A percentile compares a stretch with the other conserved stretches of the same genome.
These are phyloP conservation scores for Platanista minor DNA, from an alignment of 2,113 vertebrate genomes.

Conservation along the genomic window DNA sequence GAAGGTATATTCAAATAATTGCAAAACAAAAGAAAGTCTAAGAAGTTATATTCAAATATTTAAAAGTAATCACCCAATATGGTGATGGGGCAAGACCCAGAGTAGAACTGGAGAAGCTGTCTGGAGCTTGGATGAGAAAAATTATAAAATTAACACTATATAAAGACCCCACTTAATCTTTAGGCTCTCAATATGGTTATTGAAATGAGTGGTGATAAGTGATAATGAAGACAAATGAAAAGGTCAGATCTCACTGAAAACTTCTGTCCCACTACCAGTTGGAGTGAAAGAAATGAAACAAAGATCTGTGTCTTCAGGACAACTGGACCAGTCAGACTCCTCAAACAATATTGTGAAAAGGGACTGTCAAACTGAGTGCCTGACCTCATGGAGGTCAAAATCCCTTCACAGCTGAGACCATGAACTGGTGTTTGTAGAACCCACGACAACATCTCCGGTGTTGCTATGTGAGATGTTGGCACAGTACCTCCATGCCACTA, in stretches of 20 bases:
- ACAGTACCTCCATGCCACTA: fast-evolving
- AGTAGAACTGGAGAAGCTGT: neutral
- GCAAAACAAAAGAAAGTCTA: neutral
- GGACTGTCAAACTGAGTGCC: too few species aligned
- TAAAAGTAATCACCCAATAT: constrained; percentile 25
- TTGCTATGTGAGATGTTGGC: neutral
- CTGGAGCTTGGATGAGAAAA: neutral
- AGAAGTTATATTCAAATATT: constrained; percentile 42
- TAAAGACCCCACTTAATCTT: neutral
- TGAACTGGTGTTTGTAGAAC: neutral
- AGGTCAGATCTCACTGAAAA: neutral
- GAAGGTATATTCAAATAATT: constrained; percentile 48
- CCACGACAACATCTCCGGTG: neutral
- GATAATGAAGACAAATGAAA: neutral
- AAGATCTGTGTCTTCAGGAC: neutral
- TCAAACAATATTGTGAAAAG: neutral
- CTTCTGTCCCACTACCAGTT: neutral
- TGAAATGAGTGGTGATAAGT: neutral
- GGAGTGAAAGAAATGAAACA: neutral
- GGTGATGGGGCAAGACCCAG: neutral
- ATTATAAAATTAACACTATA: neutral
- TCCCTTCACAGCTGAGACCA: neutral
- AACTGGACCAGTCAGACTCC: neutral
- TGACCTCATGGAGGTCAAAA: neutral
- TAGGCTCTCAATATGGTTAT: neutral